A percentile compares a stretch with the other conserved stretches of the same genome.
Conservation (phyloP, 2,888 invertebrate genomes). For the Abrostola triplasia region DNA sequence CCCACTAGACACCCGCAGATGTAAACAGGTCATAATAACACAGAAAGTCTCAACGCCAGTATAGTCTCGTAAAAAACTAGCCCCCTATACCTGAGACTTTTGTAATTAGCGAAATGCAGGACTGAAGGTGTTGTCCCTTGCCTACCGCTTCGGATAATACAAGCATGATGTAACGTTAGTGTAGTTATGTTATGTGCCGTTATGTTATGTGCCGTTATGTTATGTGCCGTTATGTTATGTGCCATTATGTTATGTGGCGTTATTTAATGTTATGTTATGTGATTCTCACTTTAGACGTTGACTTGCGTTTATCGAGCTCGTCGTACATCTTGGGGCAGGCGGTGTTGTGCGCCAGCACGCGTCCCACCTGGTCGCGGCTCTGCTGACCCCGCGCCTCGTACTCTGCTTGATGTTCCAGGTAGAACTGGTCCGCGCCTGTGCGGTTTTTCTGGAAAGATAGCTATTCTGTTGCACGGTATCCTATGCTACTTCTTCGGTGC, state of each 20-base stretch:
- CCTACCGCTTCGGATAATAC: too few species aligned
- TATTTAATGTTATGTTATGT: not conserved
- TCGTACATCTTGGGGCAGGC: slow-evolving; percentile 65
- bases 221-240: not conserved
- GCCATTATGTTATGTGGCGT: not conserved
- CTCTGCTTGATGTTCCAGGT: slow-evolving; percentile 54
- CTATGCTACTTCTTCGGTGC: not conserved
- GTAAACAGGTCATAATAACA: too few species aligned
- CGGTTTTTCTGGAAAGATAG: slow-evolving; percentile 37
- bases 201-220: too few species aligned
- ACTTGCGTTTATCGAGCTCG: slow-evolving; percentile 62
- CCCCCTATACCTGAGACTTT: too few species aligned
- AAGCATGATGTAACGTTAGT: too few species aligned
- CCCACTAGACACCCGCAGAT: too few species aligned
- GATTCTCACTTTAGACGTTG: slow-evolving; percentile 52
- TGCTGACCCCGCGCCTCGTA: slow-evolving; percentile 55
- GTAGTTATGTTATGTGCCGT: too few species aligned
- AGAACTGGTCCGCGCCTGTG: slow-evolving; percentile 65
- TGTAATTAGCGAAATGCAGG: too few species aligned
- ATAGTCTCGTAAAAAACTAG: too few species aligned
- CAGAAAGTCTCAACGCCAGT: too few species aligned
- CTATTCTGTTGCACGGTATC: not conserved
- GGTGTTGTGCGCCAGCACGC: slow-evolving; percentile 60
- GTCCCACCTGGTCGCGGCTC: slow-evolving; percentile 13
- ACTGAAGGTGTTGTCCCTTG: too few species aligned